Conservation (phyloP, 2,797 vertebrate genomes). For the Pangasius larnaudii region DNA sequence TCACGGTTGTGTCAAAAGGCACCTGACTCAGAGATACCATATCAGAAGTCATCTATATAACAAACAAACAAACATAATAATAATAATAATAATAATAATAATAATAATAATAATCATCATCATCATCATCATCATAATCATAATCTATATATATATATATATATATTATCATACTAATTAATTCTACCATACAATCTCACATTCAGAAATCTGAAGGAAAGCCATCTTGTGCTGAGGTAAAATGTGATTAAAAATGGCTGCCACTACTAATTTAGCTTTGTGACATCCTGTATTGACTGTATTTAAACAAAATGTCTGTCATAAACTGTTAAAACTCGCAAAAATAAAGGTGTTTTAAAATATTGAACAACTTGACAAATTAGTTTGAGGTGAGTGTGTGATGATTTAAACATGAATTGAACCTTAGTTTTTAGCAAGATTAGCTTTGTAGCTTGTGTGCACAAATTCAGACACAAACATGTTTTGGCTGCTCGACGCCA, state of each 20-base stretch:
- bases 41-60: not conserved
- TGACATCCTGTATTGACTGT: not conserved
- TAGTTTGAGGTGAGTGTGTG: not conserved
- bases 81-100: not conserved
- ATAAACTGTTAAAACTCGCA: not conserved
- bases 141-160: not conserved
- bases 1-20: not conserved
- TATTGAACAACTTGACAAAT: not conserved
- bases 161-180: not conserved
- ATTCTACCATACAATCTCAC: not conserved
- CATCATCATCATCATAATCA: not conserved
- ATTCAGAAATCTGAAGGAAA: not conserved
- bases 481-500: not conserved
- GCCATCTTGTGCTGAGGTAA: not conserved
- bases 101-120: not conserved
- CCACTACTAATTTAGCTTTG: not conserved
- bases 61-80: not conserved
- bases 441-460: not conserved
- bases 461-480: not conserved
- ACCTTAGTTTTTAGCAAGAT: not conserved
- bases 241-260: conserved; percentile 8
- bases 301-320: not conserved
- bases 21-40: not conserved
- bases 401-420: no score
- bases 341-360: not conserved